Evolutionary conservation across 2,888 invertebrate species (phyloP), one percentile per base, ranked within the genome.

Genomic region (Rhagophthalmus giganteus): DNA sequence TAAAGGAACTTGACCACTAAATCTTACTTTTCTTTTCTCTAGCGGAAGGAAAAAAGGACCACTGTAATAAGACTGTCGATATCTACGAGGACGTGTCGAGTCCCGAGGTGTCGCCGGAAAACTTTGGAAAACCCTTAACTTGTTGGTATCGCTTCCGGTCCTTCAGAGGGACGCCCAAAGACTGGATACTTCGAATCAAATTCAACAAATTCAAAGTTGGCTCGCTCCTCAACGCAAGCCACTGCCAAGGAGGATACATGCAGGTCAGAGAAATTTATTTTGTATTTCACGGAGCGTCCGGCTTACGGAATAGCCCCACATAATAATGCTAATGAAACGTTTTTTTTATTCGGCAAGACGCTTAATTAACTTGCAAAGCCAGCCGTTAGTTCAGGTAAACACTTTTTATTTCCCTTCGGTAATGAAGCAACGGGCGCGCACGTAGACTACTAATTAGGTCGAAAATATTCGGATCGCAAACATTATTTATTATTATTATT

Each of bases 151-250:
- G 92, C 67, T 94, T 94, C 77, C 82, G 92, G 55, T 89, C 90
- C 10, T 87, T 92, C 64, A 83, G 92, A 57, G 91, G 92, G 2
- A 88, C 90, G 12, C 88, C 92, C 1, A 86, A 91, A 60, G 93
- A 94, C 75, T 93, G 92, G 88, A 92, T 94, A 57, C 79, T 94
- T 32, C 81, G 92, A 63, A 86, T 93, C 62, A 83, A 92, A 58
- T 93, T 94, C 79, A 92, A 92, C 78, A 92, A 92, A 74, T 93
- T 94, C 78, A 94, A 94, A 81, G 90, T 94, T 48, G 93, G 93
- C 10, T 85, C 85, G 7, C 77, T 94, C 64, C 81, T 90, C 61
- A 94, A 94, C 74, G 90, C 90, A 7, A 91, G 92, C 20, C 85
- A 89, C 39, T 94, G 94, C 69, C 86, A 89, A 62, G 90, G 90